Conservation (phyloP, 1,140 invertebrate genomes). For the Solen grandis region DNA sequence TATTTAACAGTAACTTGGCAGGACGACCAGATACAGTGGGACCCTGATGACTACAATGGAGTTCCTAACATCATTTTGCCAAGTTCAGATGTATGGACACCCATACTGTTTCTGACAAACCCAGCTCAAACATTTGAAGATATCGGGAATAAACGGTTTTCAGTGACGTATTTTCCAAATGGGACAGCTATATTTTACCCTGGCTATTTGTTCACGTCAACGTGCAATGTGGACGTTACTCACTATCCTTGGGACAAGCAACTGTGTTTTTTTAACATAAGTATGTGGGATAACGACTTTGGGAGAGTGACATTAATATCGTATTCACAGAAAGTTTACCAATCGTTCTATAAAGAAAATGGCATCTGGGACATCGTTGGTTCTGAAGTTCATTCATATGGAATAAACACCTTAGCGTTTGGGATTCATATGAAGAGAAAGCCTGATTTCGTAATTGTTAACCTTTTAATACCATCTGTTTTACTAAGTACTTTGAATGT, state of each 20-base stretch:
- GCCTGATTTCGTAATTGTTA: constrained; percentile 81
- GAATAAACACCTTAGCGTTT: not conserved
- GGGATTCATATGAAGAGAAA: constrained; percentile 6
- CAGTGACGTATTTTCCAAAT: not conserved
- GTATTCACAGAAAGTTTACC: too few species aligned
- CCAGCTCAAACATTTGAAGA: not conserved
- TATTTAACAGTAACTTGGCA: too few species aligned
- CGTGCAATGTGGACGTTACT: not conserved
- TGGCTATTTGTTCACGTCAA: not conserved
- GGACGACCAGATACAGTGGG: too few species aligned
- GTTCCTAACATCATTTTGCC: too few species aligned
- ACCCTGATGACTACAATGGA: too few species aligned
- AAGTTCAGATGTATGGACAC: not conserved
- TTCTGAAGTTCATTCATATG: not conserved
- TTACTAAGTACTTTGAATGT: constrained; percentile 83
- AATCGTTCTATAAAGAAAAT: not conserved
- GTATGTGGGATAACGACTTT: not conserved
- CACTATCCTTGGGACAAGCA: constrained; percentile 11
- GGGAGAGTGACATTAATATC: too few species aligned
- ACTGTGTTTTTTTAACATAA: not conserved
- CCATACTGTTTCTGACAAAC: not conserved
- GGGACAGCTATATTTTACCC: constrained; percentile 5
- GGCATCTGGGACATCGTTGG: not conserved
- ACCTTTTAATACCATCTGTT: constrained; percentile 83
- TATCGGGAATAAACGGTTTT: constrained; percentile 9